These are phyloP conservation scores for Sceloporus undulatus DNA, from an alignment of 2,113 vertebrate species.

Conservation along the genomic window DNA sequence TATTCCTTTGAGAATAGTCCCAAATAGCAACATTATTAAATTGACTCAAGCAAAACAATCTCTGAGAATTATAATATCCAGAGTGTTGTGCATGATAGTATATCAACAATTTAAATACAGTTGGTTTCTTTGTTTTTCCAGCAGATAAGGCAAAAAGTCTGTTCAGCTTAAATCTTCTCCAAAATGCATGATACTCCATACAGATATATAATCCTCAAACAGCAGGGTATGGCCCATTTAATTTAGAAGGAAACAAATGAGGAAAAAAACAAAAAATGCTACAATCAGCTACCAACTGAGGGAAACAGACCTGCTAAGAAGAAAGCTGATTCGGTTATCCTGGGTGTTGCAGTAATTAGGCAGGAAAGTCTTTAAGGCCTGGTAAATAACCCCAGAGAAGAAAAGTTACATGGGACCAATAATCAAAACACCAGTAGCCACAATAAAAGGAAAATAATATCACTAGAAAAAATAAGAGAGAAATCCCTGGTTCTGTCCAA, in stretches of 20 bases:
- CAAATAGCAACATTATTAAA: neutral
- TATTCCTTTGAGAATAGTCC: neutral
- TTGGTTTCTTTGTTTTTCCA: neutral
- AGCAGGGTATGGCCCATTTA: neutral
- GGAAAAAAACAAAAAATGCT: neutral
- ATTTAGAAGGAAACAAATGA: neutral
- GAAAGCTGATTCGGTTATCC: conserved; percentile 44
- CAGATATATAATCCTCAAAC: conserved; percentile 17
- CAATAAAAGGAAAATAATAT: neutral
- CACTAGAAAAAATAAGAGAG: too few relatives aligned
- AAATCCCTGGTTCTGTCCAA: too few relatives aligned
- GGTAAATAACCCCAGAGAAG: conserved; percentile 49
- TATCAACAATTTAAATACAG: neutral
- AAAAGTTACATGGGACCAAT: conserved; percentile 23
- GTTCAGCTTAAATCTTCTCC: neutral
- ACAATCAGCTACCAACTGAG: conserved; percentile 2
- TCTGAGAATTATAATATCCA: neutral
- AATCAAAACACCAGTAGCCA: neutral
- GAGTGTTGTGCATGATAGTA: neutral
- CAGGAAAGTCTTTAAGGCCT: conserved; percentile 35
- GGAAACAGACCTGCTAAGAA: conserved; percentile 37
- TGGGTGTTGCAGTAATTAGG: conserved; percentile 47
- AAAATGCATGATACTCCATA: neutral
- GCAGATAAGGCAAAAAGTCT: neutral
- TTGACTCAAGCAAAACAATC: neutral